A percentile compares a stretch with the other conserved stretches of the same genome.
Conservation (phyloP, 2,797 vertebrate species). For the Glossophaga mutica region DNA sequence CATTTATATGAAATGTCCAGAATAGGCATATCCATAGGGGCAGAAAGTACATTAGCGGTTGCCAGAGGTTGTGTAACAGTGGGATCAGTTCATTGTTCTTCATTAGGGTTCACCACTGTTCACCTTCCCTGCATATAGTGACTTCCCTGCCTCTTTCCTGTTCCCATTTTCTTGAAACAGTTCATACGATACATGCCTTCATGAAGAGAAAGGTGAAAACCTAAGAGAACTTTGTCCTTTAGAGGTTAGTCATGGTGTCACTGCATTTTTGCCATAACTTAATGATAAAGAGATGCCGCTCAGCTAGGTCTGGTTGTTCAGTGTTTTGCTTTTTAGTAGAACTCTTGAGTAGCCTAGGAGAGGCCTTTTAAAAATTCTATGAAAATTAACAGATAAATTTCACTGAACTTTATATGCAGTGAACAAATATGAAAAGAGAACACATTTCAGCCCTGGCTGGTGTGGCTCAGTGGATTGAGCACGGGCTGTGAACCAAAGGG, state of each 20-base stretch:
- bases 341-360: neutral
- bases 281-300: neutral
- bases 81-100: neutral
- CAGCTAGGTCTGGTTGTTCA: neutral
- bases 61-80: neutral
- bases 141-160: neutral
- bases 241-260: neutral
- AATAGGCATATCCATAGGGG: neutral
- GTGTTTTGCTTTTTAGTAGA: neutral
- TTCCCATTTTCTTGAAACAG: neutral
- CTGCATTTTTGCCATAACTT: neutral
- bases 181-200: neutral
- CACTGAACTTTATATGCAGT: neutral
- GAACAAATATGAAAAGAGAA: constrained; percentile 35
- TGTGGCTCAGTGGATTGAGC: too few species aligned
- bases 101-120: neutral
- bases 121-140: neutral
- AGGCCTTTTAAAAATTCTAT: neutral
- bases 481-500: too few species aligned
- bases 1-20: too few species aligned
- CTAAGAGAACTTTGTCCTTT: neutral
- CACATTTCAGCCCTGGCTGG: neutral
- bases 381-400: neutral
- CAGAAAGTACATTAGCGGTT: neutral
- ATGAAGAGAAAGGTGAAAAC: neutral